Evolutionary conservation across 2,888 invertebrate genomes (phyloP).

Genomic region (Limenitis camilla): DNA sequence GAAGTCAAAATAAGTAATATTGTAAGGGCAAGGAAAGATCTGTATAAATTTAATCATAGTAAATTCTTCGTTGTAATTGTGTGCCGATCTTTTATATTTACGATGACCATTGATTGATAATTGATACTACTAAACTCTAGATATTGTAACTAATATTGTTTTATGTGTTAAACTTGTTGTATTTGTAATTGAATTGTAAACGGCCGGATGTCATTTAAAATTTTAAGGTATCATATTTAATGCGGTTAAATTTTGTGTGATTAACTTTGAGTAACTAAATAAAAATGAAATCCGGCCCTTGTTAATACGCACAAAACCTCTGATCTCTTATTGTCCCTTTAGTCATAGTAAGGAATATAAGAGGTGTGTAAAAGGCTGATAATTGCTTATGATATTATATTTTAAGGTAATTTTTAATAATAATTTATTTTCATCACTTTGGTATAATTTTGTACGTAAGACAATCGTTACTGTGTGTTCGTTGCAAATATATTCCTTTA

Average conservation of each 20-base stretch:
- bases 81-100: background rate
- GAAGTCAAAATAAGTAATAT: no score
- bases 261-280: background rate
- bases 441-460: conserved; percentile 51
- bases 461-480: conserved; percentile 70
- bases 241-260: background rate
- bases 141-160: conserved; percentile 14
- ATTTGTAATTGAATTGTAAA: conserved; percentile 13
- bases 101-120: background rate
- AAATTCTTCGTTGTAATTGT: background rate
- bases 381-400: conserved; percentile 46
- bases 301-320: conserved; percentile 28
- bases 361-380: conserved; percentile 41
- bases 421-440: conserved; percentile 47
- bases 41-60: no score
- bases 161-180: conserved; percentile 9
- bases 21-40: no score
- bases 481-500: conserved; percentile 74
- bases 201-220: conserved; percentile 19
- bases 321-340: conserved; percentile 67
- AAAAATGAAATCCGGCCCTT: conserved; percentile 19
- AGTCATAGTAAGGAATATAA: conserved; percentile 43
- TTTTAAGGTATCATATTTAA: background rate
- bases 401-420: conserved; percentile 35
- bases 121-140: background rate